Evolutionary conservation across 2,113 vertebrate species (phyloP).

Genomic region (Nettapus auritus): DNA sequence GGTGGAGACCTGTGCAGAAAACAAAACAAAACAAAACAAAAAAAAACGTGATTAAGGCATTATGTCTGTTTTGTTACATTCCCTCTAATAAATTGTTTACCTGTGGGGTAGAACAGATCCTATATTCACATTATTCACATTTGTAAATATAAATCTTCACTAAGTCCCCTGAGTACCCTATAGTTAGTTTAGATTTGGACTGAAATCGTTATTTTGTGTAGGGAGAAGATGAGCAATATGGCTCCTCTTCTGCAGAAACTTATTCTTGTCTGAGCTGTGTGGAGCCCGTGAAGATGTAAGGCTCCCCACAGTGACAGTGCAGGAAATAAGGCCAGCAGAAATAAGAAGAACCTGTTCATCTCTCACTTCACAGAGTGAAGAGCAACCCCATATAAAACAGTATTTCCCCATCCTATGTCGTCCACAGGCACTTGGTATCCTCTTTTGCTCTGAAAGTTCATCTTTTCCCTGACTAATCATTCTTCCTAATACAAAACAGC

Average conservation of each 20-base stretch:
- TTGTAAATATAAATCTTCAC: neutral
- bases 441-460: neutral
- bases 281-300: neutral
- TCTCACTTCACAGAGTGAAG: neutral
- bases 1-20: neutral
- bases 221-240: neutral
- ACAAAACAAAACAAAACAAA: conserved; percentile 32
- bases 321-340: neutral
- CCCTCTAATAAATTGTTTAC: neutral
- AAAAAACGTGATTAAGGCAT: neutral
- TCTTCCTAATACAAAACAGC: neutral
- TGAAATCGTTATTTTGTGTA: neutral
- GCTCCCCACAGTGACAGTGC: neutral
- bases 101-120: neutral
- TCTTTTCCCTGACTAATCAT: neutral
- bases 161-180: neutral
- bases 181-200: neutral
- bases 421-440: neutral
- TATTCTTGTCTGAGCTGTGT: neutral
- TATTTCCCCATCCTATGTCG: neutral
- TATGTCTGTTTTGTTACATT: neutral
- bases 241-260: neutral
- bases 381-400: neutral
- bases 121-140: neutral
- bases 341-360: neutral